Base-by-base conservation (phyloP, 2,113 vertebrate genomes). In the Hyperopisus bebe region DNA sequence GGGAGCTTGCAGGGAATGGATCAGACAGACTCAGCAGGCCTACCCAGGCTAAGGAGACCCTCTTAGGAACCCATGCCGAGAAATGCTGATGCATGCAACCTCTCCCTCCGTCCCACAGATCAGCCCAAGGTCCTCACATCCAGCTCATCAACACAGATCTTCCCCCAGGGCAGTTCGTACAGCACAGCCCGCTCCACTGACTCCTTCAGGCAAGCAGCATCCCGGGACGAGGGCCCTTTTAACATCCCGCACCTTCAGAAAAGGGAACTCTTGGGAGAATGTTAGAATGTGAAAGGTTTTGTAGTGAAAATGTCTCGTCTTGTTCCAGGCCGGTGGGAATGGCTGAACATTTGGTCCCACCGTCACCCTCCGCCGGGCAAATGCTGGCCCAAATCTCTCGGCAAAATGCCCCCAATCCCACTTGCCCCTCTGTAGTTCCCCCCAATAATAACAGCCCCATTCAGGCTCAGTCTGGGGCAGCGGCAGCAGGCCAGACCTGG, bases 361-460 rank as follows among this genome's bases (percentile, higher is more conserved):
- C 95, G 21, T 89, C 97, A 2, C 92, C 96, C 0, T 94, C 97
- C 0, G 94, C 97, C 0, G 96, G 97, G 3, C 98, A 98, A 89
- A 96, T 99, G 92, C 66, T 99, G 4, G 92, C 97, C 0, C 98
- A 99, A 93, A 98, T 99, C 70, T 97, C 98, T 0, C 97, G 97
- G 39, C 98, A 98, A 92, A 96, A 93, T 4, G 93, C 96, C 90
- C 95, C 27, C 88, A 95, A 96, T 0, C 93, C 96, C n/a, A 95
- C 96, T 92, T 95, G 93, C 46, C 91, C 93, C 19, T 88, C 95
- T 0, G 93, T 93, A 19, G 74, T 93, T 39, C 90, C 92, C 1
- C 91, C 92, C 88, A 94, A 93, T 85, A 95, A 95, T 2, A 94
- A 90, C 90, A 92, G 90, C 90, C 92, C 95, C 50, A 92, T 95